Conservation (phyloP, 2,113 vertebrate genomes). For the Philantomba maxwellii region DNA sequence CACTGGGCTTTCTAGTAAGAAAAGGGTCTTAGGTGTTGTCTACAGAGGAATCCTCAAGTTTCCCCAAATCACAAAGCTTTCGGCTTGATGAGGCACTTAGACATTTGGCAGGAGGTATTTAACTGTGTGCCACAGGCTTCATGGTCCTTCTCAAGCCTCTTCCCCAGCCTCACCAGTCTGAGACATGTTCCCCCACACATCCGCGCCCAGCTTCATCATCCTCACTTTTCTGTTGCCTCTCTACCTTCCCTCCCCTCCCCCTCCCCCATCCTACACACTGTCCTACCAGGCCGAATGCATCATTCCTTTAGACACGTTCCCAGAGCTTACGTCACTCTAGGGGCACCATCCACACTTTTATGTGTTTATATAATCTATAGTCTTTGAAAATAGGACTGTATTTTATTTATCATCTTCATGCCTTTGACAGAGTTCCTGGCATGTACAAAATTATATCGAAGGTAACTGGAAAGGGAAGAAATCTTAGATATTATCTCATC, state of each 20-base stretch:
- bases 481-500: not conserved
- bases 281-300: not conserved
- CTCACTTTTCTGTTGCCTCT: no score
- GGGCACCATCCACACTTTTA: not conserved
- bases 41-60: not conserved
- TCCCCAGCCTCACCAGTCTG: not conserved
- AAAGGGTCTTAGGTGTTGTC: not conserved
- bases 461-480: not conserved
- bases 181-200: not conserved
- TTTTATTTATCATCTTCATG: not conserved
- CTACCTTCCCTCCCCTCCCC: rapidly evolving
- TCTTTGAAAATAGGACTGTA: not conserved
- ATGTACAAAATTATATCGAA: not conserved
- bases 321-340: not conserved
- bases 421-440: not conserved
- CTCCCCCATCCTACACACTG: rapidly evolving
- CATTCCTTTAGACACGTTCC: not conserved
- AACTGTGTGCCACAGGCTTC: no score
- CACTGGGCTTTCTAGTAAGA: not conserved
- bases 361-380: not conserved
- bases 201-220: not conserved
- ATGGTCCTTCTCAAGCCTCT: not conserved
- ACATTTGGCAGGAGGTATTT: no score
- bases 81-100: not conserved
- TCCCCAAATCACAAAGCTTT: not conserved